Base-by-base conservation (phyloP, 2,797 vertebrate genomes). In the Apogon talboti region DNA sequence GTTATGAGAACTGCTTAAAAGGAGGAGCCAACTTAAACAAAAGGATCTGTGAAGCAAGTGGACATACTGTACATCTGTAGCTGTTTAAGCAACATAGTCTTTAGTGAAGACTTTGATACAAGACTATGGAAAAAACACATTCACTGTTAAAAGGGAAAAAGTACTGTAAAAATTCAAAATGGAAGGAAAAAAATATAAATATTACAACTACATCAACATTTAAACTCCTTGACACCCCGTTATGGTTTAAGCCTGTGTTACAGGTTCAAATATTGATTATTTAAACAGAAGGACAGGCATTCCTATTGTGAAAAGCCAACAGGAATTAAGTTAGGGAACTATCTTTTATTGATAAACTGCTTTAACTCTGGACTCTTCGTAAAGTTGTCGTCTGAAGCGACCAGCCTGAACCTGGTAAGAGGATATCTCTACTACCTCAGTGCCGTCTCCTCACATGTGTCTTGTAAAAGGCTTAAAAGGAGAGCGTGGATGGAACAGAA, bases 1-100 rank as follows among this genome's bases (percentile, higher is more conserved):
- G 84, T 82, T 79, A 82, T 64, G 64, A 74, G 69, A 77, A 71
- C 64, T 49, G 33, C 70, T 89, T 44, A 61, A 74, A 73, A 45
- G 53, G 47, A 68, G 56, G 28, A 73, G 72, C 71, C 71, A 80
- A 87, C 68, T 84, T 78, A 77, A 80, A 78, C 61, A 73, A 74
- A 71, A 37, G 50, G 64, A 67, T 75, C 65, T 77, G 43, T 61
- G 41, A 74, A 72, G 50, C 48, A 48, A 68, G 56, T 54, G 11
- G 18, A 62, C 42, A 35, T 33, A n/a, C n/a, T n/a, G n/a, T n/a
- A 45, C 73, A 89, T 88, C 72, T 83, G 77, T 68, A 77, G 71
- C 69, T 80, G 79, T 73, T 79, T 85, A 83, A 81, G 69, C 46
- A 50, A 49, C 74, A 59, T 58, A 78, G 66, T 60, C 74, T 64